Base-by-base conservation (phyloP, 2,797 vertebrate genomes). In the Limosa lapponica region DNA sequence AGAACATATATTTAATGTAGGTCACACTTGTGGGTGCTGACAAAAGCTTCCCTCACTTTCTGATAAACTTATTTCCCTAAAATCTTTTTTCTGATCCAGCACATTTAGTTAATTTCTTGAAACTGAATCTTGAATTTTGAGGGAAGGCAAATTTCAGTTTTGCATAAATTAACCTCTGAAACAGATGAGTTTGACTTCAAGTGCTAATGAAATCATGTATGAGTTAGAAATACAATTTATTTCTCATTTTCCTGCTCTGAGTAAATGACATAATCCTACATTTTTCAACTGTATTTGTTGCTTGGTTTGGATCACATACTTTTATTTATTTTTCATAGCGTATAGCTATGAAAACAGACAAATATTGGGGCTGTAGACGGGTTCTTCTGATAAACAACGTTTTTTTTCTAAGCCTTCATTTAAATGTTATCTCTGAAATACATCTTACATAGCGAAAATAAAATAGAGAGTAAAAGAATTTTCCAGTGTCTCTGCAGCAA, bases 131-230 rank as follows among this genome's bases (percentile, higher is more conserved):
- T 73, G 51, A 82, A 52, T 87, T 92, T 66, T 72, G 65, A 70
- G 58, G 55, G 27, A 74, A 78, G 4, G 10, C 82, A n/a, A 61
- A 66, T 89, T 91, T 78, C 5, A 5, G 41, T 48, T 58, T 78
- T 92, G 73, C 43, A 36, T 91, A 74, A 72, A 55, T 90, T 84
- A 77, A 48, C 8, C 46, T 93, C 44, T 83, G 92, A 95, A 94
- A 92, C 5, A 72, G 39, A 82, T 61, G 16, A 52, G 16, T 82
- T 94, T 86, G n/a, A n/a, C 34, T 36, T 93, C 70, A 90, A 41
- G 16, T 55, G 32, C 25, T 94, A 78, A 80, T 81, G 66, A 91
- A 92, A 55, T 87, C 51, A 48, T 23, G 27, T 14, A 13, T 61
- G 46, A 88, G 37, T 44, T 82, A 82, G 36, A 86, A 89, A 65